These are phyloP conservation scores for Euphonia xanthogaster DNA, from an alignment of 2,797 vertebrate species.

Conservation along the genomic window DNA sequence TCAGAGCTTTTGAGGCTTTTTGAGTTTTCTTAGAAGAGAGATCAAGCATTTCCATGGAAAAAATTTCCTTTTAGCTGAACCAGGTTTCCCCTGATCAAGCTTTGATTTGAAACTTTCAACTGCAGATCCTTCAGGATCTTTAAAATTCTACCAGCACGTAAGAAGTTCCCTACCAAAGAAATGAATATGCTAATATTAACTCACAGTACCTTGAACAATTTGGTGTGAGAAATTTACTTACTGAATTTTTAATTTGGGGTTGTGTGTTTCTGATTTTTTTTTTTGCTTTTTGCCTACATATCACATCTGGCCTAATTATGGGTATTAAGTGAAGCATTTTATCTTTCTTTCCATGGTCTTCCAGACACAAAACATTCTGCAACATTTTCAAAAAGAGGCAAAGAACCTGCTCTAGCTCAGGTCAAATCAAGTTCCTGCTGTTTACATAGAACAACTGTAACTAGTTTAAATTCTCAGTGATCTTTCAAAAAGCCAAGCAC, in stretches of 20 bases:
- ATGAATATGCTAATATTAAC: not conserved
- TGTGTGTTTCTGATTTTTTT: not conserved
- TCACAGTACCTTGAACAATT: not conserved
- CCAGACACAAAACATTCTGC: fast-evolving
- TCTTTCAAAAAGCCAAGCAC: not conserved
- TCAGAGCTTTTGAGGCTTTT: not conserved
- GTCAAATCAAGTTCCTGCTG: not conserved
- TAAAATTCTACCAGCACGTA: not conserved
- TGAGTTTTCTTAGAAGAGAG: not conserved
- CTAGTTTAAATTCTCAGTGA: not conserved
- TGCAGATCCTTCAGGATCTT: not conserved
- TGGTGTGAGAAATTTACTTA: not conserved
- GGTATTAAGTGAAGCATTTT: not conserved
- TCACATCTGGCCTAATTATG: not conserved
- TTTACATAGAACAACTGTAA: not conserved
- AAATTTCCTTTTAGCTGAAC: not conserved
- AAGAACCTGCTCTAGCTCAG: not conserved
- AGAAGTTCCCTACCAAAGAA: not conserved
- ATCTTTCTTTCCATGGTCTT: not conserved
- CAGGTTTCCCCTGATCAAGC: not conserved
- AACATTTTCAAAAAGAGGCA: not conserved
- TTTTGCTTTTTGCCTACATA: not conserved
- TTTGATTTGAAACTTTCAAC: not conserved
- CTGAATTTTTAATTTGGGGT: not conserved
- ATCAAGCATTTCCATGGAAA: not conserved